Base-by-base conservation (phyloP, 2,888 invertebrate species). In the Noctua comes region DNA sequence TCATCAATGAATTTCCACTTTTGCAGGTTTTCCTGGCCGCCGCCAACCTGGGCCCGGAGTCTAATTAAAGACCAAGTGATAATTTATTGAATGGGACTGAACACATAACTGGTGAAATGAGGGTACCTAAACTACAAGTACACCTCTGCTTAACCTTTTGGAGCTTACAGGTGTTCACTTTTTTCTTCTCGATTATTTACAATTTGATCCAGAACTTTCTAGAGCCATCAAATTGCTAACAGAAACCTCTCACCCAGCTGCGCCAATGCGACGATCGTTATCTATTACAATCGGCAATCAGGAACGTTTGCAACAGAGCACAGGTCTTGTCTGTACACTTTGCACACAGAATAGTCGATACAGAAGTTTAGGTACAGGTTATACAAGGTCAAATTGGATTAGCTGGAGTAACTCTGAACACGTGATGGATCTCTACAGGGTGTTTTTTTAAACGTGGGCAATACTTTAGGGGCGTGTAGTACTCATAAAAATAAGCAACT, bases 211-310 rank as follows among this genome's bases (percentile, higher is more conserved):
- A 24, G 66, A 68, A 48, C 8, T 11, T 24, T 31, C 7, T 10
- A 18, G 36, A 73, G 27, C 46, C 8, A 31, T 43, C 10, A 62
- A 57, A 65, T 31, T 10, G 24, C 36, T 68, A 51, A 71, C 51
- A 68, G 36, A 7, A 36, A 46, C 7, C 48, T 48, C 13, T 36
- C 46, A 71, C 48, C 36, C 18, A 13, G 2, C 31, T 31, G 18
- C 65, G 8, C n/a, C 86, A 73, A 57, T 64, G n/a, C 48, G 54
- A 11, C 54, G 46, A 74, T 78, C 62, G 83, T 86, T 62, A 75
- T 75, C 74, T 66, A 70, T 86, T 82, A 79, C 83, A 83, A 86
- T 84, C 83, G 73, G 48, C 75, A 78, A 83, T 79, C 86, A 86
- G 65, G 27, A 43, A 27, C 65, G 68, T 59, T 74, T 48, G 21